Evolutionary conservation across 37 sponge, comb jelly and placozoan genomes (phyloP).

Genomic region (Spongilla lacustris): DNA sequence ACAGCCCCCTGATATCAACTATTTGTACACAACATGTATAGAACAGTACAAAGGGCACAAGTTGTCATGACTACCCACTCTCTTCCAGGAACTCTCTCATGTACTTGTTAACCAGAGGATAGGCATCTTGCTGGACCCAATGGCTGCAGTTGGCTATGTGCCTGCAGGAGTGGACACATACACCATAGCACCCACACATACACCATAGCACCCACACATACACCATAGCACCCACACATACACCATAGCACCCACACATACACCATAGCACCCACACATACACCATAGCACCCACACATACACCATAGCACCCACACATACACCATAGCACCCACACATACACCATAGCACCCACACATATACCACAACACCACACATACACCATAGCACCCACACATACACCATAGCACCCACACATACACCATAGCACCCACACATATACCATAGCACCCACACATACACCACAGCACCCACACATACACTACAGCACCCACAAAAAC

Average conservation of each 20-base stretch:
- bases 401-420: too few species aligned
- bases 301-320: neutral
- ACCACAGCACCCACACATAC: too few species aligned
- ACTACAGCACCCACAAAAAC: too few species aligned
- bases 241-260: neutral
- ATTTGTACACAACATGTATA: too few species aligned
- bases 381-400: neutral
- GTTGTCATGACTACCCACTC: neutral
- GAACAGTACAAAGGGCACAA: neutral
- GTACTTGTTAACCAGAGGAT: conserved; percentile 31
- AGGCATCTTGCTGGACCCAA: conserved; percentile 54
- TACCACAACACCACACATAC: neutral
- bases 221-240: neutral
- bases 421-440: too few species aligned
- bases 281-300: neutral
- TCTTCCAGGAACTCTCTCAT: conserved; percentile 34
- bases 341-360: neutral
- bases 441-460: too few species aligned
- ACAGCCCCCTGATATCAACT: too few species aligned
- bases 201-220: neutral
- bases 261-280: neutral
- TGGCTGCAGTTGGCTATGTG: neutral
- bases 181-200: neutral
- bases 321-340: neutral
- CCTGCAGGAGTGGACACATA: neutral